Percentiles rank a stretch among this genome's conserved stretches.
Evolutionary conservation across 2,797 vertebrate genomes (phyloP).

Genomic region (Anas acuta): DNA sequence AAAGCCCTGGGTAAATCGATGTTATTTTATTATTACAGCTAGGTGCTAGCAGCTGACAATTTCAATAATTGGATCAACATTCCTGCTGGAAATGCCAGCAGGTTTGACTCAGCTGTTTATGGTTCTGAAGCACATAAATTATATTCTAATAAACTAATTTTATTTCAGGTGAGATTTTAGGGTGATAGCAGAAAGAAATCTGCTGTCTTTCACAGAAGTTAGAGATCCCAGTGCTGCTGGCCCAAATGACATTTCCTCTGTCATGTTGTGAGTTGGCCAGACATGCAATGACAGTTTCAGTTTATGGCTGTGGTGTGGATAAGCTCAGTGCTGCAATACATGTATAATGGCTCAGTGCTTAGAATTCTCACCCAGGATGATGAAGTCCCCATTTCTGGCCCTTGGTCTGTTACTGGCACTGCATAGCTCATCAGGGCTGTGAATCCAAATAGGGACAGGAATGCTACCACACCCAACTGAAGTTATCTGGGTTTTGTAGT

Average conservation of each 20-base stretch:
- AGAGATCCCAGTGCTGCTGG: background rate
- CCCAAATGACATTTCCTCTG: background rate
- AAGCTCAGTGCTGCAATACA: background rate
- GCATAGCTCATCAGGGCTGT: background rate
- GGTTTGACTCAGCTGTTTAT: constrained; percentile 39
- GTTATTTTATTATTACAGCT: constrained; percentile 15
- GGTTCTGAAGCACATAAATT: background rate
- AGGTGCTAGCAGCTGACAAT: constrained; percentile 21
- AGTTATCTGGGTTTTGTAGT: background rate
- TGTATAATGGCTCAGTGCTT: background rate
- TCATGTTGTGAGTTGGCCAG: background rate
- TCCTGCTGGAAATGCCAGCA: constrained; percentile 19
- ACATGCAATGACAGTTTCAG: background rate
- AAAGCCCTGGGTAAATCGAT: constrained; percentile 4
- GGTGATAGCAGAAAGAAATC: background rate
- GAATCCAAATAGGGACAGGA: background rate
- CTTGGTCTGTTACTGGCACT: background rate
- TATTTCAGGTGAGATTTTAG: background rate
- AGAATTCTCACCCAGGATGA: accelerated
- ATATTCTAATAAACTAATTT: background rate
- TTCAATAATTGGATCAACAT: constrained; percentile 34
- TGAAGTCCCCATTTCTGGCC: background rate
- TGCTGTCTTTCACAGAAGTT: background rate
- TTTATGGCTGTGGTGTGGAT: background rate
- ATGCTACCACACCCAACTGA: background rate